Evolutionary conservation across 2,888 invertebrate genomes (phyloP).

Genomic region (Philereme vetulata): DNA sequence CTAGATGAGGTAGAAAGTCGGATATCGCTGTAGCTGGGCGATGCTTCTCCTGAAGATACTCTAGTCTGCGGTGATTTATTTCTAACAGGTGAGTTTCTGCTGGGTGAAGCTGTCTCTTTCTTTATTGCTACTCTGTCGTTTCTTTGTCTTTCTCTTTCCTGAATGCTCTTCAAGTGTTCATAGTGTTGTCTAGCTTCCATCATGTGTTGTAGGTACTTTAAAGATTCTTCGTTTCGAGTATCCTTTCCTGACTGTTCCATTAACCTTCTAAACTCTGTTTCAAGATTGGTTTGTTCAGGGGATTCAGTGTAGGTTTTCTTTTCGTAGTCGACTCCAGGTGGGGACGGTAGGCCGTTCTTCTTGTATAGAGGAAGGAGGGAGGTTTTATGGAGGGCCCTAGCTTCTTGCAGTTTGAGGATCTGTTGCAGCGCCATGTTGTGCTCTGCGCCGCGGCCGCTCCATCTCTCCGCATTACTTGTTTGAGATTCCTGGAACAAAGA

Average conservation of each 20-base stretch:
- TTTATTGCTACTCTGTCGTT: slow-evolving; percentile 57
- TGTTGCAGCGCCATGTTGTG: slow-evolving; percentile 96
- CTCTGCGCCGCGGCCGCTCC: slow-evolving; percentile 95
- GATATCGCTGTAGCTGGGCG: slow-evolving; percentile 65
- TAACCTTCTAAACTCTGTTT: slow-evolving; percentile 81
- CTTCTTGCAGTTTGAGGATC: slow-evolving; percentile 95
- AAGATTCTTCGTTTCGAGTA: slow-evolving; percentile 67
- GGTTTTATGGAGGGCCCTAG: slow-evolving; percentile 87
- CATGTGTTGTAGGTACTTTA: slow-evolving; percentile 76
- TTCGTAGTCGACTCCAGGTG: slow-evolving; percentile 75
- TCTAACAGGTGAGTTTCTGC: slow-evolving; percentile 59
- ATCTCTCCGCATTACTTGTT: slow-evolving; percentile 93
- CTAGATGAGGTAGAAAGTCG: slow-evolving; percentile 78
- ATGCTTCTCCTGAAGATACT: slow-evolving; percentile 68
- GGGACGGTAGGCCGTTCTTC: slow-evolving; percentile 75
- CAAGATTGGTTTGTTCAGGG: slow-evolving; percentile 75
- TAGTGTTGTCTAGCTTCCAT: slow-evolving; percentile 75
- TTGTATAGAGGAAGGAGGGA: slow-evolving; percentile 78
- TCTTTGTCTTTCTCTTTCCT: slow-evolving; percentile 61
- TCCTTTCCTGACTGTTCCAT: slow-evolving; percentile 84
- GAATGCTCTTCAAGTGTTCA: slow-evolving; percentile 69
- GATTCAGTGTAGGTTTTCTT: slow-evolving; percentile 69
- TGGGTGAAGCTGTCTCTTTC: slow-evolving; percentile 66
- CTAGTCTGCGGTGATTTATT: slow-evolving; percentile 61
- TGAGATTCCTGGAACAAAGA: slow-evolving; percentile 89